phyloP scores from a whole-genome alignment of 2,113 vertebrate species.

The Perca schrenkii region DNA sequence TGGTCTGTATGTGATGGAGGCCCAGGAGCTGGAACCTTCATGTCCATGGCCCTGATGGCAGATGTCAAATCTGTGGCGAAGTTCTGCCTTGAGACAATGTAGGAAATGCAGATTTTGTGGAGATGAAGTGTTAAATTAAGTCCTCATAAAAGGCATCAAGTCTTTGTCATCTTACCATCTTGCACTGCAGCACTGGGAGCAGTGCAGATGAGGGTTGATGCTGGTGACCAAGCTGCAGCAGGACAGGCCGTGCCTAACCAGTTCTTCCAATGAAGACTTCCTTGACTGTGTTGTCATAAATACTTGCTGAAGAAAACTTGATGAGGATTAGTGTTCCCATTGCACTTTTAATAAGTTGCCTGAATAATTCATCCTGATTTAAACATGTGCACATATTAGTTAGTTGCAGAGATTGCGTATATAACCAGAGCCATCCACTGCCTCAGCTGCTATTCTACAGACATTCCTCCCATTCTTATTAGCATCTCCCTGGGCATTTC shows the following conservation, averaged over 20 bases:
- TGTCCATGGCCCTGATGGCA: background rate
- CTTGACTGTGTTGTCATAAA: background rate
- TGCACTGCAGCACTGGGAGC: background rate
- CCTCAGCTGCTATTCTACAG: conserved; percentile 56
- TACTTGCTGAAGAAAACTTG: background rate
- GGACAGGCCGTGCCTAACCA: background rate
- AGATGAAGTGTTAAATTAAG: background rate
- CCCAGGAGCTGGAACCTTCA: conserved; percentile 18
- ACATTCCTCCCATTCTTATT: conserved; percentile 79
- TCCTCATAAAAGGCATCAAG: background rate
- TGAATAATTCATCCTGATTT: conserved; percentile 1
- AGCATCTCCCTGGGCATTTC: conserved; percentile 65
- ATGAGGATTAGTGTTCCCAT: background rate
- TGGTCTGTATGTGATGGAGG: background rate
- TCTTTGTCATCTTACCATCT: background rate
- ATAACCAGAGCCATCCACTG: conserved; percentile 18
- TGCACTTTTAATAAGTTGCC: background rate
- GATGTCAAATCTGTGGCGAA: background rate
- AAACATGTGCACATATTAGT: background rate
- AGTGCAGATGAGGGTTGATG: background rate
- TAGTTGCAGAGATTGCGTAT: conserved; percentile 8
- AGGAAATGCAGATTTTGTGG: background rate
- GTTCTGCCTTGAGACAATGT: background rate
- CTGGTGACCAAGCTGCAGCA: background rate
- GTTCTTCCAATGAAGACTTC: background rate